These are phyloP conservation scores for Pyrgus malvae DNA, from an alignment of 2,888 invertebrate species.

Conservation along the genomic window DNA sequence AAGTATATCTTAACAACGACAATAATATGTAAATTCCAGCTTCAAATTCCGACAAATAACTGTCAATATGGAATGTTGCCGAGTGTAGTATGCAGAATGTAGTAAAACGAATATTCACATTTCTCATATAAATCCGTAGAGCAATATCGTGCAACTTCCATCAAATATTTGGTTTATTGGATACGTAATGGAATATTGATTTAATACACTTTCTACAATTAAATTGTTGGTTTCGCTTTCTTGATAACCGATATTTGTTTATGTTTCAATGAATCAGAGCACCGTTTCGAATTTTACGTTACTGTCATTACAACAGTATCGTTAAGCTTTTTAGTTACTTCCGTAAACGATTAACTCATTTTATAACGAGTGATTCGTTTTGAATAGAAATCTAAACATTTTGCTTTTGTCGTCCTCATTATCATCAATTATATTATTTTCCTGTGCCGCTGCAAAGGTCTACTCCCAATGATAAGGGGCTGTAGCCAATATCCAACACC, in stretches of 20 bases:
- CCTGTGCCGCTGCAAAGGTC: no score
- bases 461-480: no score
- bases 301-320: neutral
- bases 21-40: slow-evolving; percentile 1
- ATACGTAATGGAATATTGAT: slow-evolving; percentile 55
- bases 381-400: no score
- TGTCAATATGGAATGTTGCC: slow-evolving; percentile 9
- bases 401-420: no score
- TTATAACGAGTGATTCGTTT: no score
- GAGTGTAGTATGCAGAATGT: slow-evolving; percentile 4
- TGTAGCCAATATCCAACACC: no score
- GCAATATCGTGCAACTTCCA: slow-evolving; percentile 34
- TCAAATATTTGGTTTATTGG: slow-evolving; percentile 37
- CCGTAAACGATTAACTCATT: no score
- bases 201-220: slow-evolving; percentile 69
- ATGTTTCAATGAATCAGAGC: slow-evolving; percentile 49
- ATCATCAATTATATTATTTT: no score
- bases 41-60: neutral
- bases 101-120: slow-evolving; percentile 11
- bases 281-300: slow-evolving; percentile 10
- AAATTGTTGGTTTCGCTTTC: slow-evolving; percentile 72
- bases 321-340: slow-evolving; percentile 18
- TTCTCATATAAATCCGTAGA: neutral
- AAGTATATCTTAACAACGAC: neutral
- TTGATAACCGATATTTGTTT: slow-evolving; percentile 53